These are phyloP conservation scores for Zootermopsis nevadensis DNA, from an alignment of 2,888 invertebrate species.

Conservation along the genomic window DNA sequence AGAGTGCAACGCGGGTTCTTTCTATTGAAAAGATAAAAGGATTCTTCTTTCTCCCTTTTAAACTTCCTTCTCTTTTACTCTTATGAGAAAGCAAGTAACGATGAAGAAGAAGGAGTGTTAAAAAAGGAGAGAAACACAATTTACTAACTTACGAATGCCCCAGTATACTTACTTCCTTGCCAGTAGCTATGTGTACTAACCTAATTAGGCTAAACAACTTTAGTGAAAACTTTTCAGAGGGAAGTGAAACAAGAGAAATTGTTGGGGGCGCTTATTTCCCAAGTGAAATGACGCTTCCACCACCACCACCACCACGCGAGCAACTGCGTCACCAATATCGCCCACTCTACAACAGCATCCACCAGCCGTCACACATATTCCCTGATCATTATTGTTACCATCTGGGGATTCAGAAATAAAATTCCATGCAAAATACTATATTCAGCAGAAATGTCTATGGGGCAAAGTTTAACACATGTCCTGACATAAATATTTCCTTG, in stretches of 20 bases:
- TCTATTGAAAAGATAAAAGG: slow-evolving; percentile 3
- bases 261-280: not conserved
- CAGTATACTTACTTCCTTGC: not conserved
- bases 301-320: no score
- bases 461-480: no score
- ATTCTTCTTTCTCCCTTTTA: not conserved
- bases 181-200: slow-evolving; percentile 5
- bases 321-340: no score
- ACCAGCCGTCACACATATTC: not conserved
- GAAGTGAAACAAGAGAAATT: not conserved
- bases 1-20: not conserved
- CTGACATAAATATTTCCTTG: no score
- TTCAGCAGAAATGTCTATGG: no score
- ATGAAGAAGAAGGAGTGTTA: not conserved
- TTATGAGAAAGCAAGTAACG: not conserved
- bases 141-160: not conserved
- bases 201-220: slow-evolving; percentile 13
- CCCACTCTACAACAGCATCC: not conserved
- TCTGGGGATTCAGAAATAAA: not conserved
- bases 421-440: not conserved
- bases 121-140: not conserved
- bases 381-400: not conserved
- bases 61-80: not conserved
- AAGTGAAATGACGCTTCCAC: not conserved
- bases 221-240: not conserved